Base-by-base conservation (phyloP, 2,888 invertebrate species). In the Bibio marci region DNA sequence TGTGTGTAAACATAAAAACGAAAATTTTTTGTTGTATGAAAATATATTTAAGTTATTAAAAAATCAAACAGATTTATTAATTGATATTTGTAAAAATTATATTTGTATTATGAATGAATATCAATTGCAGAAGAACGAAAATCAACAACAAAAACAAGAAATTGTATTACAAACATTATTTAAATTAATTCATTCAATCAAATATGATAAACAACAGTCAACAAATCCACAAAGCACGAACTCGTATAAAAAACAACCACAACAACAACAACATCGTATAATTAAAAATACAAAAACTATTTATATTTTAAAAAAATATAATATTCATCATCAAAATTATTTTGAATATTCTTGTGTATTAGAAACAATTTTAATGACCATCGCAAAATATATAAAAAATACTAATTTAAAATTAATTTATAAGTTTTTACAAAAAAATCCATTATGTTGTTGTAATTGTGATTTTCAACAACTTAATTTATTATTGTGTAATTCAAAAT, bases 371-470 rank as follows among this genome's bases (percentile, higher is more conserved):
- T 45, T 62, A 1, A 48, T 60, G 5, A 50, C 50, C 15, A 45
- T 57, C 26, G 30, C 57, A 40, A 49, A 52, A 13, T 40, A 46
- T 1, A 42, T 58, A 3, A 42, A 38, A 22, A 22, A 22, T 22
- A 22, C 8, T 11, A 41, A 57, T 34, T 56, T 57, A 37, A 52
- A 55, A 37, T 49, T 51, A 12, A 48, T 53, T 2, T 46, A 58
- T 10, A 50, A 52, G 12, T 52, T 52, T 27, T 48, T 62, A 3
- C 45, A 52, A 11, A 54, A 52, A 19, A 51, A 53, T 4, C 54
- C 54, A 13, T 48, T 57, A 22, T 62, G 62, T 33, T 62, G 62
- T 35, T 62, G 62, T 19, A 56, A 58, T 39, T 59, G 53, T 36
- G 55, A 51, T 15, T 41, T 51, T 3, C 34, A 44, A 3, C 54